Conservation (phyloP, 2,888 invertebrate species). For the Trissonchulus sp. region DNA sequence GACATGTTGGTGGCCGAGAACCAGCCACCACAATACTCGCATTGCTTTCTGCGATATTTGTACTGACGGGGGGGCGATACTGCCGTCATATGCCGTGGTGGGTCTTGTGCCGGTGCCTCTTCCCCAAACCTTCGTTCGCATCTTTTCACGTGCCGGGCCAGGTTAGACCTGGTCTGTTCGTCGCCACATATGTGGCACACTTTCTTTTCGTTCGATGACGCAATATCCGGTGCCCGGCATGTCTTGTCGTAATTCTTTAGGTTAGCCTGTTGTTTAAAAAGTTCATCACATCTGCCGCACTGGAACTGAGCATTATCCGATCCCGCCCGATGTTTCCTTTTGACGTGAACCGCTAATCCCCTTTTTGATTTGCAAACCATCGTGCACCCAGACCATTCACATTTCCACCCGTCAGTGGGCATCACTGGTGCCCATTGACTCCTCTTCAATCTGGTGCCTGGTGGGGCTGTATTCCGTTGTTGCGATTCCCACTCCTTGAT, state of each 20-base stretch:
- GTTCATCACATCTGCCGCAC: neutral
- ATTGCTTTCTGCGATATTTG: constrained; percentile 19
- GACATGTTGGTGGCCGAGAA: constrained; percentile 9
- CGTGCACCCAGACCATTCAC: neutral
- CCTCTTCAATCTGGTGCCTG: neutral
- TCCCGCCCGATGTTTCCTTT: neutral
- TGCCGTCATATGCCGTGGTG: neutral
- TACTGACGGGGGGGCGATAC: constrained; percentile 16
- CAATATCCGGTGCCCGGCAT: neutral
- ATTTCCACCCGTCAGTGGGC: neutral
- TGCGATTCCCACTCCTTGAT: constrained; percentile 7
- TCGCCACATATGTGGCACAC: neutral
- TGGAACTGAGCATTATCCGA: neutral
- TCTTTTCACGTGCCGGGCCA: neutral
- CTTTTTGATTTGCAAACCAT: constrained; percentile 6
- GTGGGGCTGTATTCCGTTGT: neutral
- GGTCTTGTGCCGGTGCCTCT: too few species aligned
- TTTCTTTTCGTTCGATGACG: neutral
- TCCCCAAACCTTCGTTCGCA: neutral
- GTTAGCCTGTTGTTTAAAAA: constrained; percentile 1
- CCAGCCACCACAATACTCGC: constrained; percentile 15
- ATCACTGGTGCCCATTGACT: neutral
- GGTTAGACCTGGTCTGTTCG: neutral
- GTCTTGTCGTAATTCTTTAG: constrained; percentile 16
- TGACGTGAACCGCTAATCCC: constrained; percentile 12